Evolutionary conservation across 1,140 invertebrate species (phyloP).

Genomic region (Anadara kagoshimensis): DNA sequence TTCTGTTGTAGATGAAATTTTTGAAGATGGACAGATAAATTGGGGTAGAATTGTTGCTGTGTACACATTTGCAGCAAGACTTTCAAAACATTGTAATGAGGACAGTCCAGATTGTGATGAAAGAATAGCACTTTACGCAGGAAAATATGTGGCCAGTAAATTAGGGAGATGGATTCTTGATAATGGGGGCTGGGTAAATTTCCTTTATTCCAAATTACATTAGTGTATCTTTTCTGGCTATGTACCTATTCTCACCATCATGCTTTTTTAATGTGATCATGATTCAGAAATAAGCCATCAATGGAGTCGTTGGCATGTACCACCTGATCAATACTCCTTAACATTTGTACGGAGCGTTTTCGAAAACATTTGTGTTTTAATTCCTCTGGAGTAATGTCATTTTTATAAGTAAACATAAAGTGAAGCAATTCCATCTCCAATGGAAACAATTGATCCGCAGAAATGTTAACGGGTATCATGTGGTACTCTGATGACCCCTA

Average conservation of each 20-base stretch:
- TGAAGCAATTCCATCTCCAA: too few relatives aligned
- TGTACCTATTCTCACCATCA: too few relatives aligned
- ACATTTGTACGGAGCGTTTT: too few relatives aligned
- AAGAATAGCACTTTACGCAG: slow-evolving; percentile 71
- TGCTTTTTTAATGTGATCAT: background rate
- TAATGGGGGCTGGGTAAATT: slow-evolving; percentile 75
- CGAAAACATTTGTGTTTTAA: too few relatives aligned
- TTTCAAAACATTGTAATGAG: slow-evolving; percentile 76
- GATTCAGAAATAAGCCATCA: too few relatives aligned
- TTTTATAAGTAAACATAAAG: too few relatives aligned
- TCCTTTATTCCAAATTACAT: background rate
- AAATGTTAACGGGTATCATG: too few relatives aligned
- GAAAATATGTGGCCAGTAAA: slow-evolving; percentile 73
- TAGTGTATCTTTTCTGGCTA: background rate
- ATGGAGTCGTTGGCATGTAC: too few relatives aligned
- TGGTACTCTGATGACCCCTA: too few relatives aligned
- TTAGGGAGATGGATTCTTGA: slow-evolving; percentile 72
- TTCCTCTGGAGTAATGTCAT: too few relatives aligned
- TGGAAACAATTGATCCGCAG: too few relatives aligned
- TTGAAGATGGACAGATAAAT: slow-evolving; percentile 76
- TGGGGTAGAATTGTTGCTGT: slow-evolving; percentile 80
- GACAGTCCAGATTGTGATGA: slow-evolving; percentile 69
- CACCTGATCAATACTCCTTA: too few relatives aligned
- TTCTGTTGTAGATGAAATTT: slow-evolving; percentile 79
- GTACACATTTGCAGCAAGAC: slow-evolving; percentile 78